Conservation (phyloP, 2,888 invertebrate species). For the Ctena decussata region DNA sequence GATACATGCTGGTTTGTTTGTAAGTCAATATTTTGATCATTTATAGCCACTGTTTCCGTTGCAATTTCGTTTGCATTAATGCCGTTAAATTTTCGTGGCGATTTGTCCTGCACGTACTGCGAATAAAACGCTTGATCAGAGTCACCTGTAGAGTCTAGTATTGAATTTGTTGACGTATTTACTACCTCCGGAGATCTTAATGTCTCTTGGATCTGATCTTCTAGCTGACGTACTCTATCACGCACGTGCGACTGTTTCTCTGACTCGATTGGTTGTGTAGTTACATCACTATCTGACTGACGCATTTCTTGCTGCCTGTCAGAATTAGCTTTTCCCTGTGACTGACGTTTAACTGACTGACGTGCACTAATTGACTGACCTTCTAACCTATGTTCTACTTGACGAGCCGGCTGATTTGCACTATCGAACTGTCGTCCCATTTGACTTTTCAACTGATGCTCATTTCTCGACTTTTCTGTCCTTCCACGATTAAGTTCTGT, state of each 20-base stretch:
- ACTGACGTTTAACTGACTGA: neutral
- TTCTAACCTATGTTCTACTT: neutral
- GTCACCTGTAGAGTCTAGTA: neutral
- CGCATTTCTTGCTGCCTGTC: neutral
- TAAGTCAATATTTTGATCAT: no score
- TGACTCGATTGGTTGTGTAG: neutral
- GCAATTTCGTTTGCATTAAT: no score
- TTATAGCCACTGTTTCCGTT: neutral
- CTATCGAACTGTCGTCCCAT: neutral
- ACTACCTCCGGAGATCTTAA: neutral
- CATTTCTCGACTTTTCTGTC: neutral
- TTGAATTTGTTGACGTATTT: neutral
- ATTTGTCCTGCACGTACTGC: neutral
- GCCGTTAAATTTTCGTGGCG: neutral
- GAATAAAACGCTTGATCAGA: neutral
- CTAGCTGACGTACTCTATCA: neutral
- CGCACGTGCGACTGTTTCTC: neutral
- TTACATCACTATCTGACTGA: no score
- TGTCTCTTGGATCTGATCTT: neutral
- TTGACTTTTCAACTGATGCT: neutral
- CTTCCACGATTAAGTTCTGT: no score
- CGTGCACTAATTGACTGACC: neutral
- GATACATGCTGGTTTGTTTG: no score
- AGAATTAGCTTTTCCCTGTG: neutral
- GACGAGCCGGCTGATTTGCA: neutral